phyloP scores from a whole-genome alignment of 2,888 invertebrate genomes.

The Anagyrus pseudococci region DNA sequence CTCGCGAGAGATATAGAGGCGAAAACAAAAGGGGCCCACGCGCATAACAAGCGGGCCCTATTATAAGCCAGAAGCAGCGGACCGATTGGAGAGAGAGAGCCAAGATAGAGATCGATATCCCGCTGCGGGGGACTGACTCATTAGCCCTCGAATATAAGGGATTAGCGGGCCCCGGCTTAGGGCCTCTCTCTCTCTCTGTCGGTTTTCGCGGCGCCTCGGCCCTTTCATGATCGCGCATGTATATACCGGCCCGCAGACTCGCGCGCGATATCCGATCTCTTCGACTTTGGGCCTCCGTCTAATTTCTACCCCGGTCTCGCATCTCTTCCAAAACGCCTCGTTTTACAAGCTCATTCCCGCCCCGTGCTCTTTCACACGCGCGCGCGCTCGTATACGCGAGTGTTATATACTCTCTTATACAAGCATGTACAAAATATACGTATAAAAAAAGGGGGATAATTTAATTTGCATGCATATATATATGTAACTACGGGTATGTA shows the following conservation, averaged over 20 bases:
- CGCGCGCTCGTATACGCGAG: too few relatives aligned
- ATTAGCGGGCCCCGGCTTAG: conserved; percentile 30
- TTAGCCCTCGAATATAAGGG: conserved; percentile 34
- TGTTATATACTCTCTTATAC: too few relatives aligned
- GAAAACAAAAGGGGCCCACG: conserved; percentile 7
- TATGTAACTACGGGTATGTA: too few relatives aligned
- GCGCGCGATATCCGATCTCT: background rate
- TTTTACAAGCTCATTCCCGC: too few relatives aligned
- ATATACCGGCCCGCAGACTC: too few relatives aligned
- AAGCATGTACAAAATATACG: too few relatives aligned
- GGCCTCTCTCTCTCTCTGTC: background rate
- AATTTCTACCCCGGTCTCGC: too few relatives aligned
- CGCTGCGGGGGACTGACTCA: conserved; percentile 33
- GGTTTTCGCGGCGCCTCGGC: conserved; percentile 14
- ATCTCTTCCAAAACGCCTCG: too few relatives aligned
- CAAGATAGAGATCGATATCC: conserved; percentile 33
- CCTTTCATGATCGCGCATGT: conserved; percentile 26
- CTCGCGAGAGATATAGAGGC: background rate
- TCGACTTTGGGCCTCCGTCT: too few relatives aligned
- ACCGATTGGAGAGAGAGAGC: conserved; percentile 10
- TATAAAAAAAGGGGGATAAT: too few relatives aligned
- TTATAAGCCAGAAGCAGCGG: background rate
- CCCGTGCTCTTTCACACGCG: too few relatives aligned
- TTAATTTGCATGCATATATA: too few relatives aligned
- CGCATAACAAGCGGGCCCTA: background rate